Evolutionary conservation across 1,140 invertebrate species (phyloP).

Genomic region (Amyelois transitella): DNA sequence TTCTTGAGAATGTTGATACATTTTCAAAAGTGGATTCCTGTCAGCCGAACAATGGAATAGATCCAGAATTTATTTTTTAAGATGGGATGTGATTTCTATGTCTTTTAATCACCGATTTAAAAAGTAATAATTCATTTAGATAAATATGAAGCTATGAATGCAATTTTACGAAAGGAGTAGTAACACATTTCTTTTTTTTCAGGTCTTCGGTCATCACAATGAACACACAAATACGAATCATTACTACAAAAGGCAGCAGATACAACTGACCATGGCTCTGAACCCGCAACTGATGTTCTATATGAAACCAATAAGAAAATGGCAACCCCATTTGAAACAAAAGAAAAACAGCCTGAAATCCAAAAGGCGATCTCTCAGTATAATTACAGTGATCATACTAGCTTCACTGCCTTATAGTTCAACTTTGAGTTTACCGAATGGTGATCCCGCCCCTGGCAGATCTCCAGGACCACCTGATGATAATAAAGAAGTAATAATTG

Average conservation of each 20-base stretch:
- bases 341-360: slow-evolving; percentile 34
- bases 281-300: slow-evolving; percentile 2
- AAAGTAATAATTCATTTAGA: background rate
- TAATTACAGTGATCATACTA: slow-evolving; percentile 38
- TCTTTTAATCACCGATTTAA: background rate
- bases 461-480: slow-evolving; percentile 56
- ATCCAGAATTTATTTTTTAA: background rate
- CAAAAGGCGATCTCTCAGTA: slow-evolving; percentile 31
- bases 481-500: slow-evolving; percentile 24
- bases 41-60: background rate
- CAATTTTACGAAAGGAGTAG: no score
- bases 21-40: background rate
- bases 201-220: background rate
- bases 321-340: slow-evolving; percentile 6
- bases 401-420: slow-evolving; percentile 55
- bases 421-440: slow-evolving; percentile 49
- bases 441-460: slow-evolving; percentile 57
- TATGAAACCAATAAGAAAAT: slow-evolving; percentile 11
- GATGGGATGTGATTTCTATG: background rate
- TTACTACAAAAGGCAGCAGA: slow-evolving; percentile 11
- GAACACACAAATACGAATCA: background rate
- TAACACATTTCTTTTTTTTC: background rate
- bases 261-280: background rate
- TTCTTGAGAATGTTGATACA: background rate
- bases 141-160: no score